Base-by-base conservation (phyloP, 2,888 invertebrate genomes). In the Boloria selene region DNA sequence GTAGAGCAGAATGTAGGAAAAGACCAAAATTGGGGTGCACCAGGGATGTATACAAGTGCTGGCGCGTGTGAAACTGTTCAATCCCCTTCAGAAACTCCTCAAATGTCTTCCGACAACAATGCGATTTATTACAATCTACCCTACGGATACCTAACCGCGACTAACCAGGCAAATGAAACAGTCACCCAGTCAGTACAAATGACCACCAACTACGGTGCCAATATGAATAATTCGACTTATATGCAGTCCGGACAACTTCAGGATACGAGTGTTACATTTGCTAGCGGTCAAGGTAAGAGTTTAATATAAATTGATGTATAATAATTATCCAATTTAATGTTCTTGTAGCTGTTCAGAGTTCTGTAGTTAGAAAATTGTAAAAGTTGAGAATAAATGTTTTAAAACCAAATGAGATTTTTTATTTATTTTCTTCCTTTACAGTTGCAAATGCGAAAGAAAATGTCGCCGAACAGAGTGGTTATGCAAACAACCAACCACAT, bases 11-110 rank as follows among this genome's bases (percentile, higher is more conserved):
- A 76, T 7, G 61, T 72, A 22, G 73, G 71, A 1, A 84, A 87
- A 71, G 82, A 83, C 53, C 74, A 76, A 59, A 85, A 83, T 73
- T 84, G 80, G 81, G 76, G 80, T 62, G 76, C 78, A 1, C 85
- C 84, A 13, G 83, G 84, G 0, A 80, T 86, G 38, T 93, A 93
- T 69, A 93, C 93, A 1, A 93, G 80, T 65, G 93, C 93, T 13
- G 93, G 93, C 0, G 77, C 75, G 3, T 88, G 85, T 70, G 83
- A 84, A 18, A 93, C 93, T 0, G 80, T 90, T 0, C 93, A 93
- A 64, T 93, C 93, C 0, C 90, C 93, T 26, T 87, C 90, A 0
- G 90, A 90, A 60, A 79, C 75, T 18, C 77, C 86, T 2, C 81
- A 82, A 66, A 74, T 76, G 16, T 76, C 77, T 14, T 69, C 73